Conservation (phyloP, 2,888 invertebrate genomes). For the Dorcus parallelipipedus region DNA sequence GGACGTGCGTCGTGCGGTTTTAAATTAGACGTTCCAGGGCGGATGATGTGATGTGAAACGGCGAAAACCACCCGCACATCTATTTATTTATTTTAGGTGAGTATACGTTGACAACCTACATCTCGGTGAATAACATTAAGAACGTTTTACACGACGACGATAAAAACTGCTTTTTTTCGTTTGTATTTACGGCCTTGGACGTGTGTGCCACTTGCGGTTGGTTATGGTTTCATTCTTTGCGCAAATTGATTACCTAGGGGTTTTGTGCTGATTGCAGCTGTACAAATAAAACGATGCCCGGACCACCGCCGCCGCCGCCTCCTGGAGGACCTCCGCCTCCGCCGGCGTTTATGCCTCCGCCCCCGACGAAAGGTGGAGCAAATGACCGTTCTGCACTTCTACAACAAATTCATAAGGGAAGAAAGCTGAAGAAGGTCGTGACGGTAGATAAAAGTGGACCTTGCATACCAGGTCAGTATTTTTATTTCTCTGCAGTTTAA, state of each 20-base stretch:
- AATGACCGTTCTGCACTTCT: slow-evolving; percentile 69
- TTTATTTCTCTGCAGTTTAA: background rate
- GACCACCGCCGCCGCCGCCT: slow-evolving; percentile 63
- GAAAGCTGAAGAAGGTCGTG: slow-evolving; percentile 76
- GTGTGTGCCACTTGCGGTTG: too few species aligned
- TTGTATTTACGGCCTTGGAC: background rate
- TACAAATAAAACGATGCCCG: slow-evolving; percentile 42
- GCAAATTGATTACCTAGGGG: background rate
- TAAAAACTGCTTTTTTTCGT: background rate
- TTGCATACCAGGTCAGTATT: slow-evolving; percentile 61
- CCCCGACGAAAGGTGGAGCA: slow-evolving; percentile 51
- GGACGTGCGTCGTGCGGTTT: too few species aligned
- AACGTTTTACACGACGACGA: background rate
- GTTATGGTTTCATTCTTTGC: background rate
- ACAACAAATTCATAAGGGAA: slow-evolving; percentile 79
- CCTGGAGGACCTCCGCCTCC: slow-evolving; percentile 64
- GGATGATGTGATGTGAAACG: background rate
- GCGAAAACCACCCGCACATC: background rate
- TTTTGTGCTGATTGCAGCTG: background rate
- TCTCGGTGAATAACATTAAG: background rate
- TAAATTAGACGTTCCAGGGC: too few species aligned
- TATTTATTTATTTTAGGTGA: slow-evolving; percentile 2
- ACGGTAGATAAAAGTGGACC: slow-evolving; percentile 92
- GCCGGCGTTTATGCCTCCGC: slow-evolving; percentile 57
- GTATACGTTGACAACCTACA: slow-evolving; percentile 12